Evolutionary conservation across 2,888 invertebrate species (phyloP), one percentile per base, ranked within the genome.

Genomic region (Leptothorax acervorum): DNA sequence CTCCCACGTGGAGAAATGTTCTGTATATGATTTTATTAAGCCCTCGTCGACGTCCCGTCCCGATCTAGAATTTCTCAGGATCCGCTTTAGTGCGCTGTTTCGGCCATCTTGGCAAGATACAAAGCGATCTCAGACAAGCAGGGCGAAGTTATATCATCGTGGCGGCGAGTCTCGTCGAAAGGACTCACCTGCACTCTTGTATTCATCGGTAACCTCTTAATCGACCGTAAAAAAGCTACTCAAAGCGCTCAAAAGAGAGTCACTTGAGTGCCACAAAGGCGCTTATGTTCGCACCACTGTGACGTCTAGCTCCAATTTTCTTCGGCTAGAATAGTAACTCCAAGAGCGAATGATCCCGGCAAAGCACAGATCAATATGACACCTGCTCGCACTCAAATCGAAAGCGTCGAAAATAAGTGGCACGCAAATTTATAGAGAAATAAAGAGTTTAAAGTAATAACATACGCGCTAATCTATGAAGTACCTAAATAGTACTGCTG

Each of bases 1-100:
- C 92, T 94, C 94, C 92, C 94, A 94, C 93, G 94, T 92, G 90
- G 90, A 91, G 91, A 92, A 94, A 92, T 90, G 93, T 93, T 87
- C 89, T 89, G 93, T 89, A 92, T 92, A 92, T 90, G 92, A 94
- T 94, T 94, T 93, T 91, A 93, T 94, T 92, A 93, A 91, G 57
- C 66, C 51, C 86, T 85, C 85, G 75, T 83, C 75, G 51, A 39
- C 35, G 57, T 45, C 23, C 39, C 48, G 28, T 53, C 18, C n/a
- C 57, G 82, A 66, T 45, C 31, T 39, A 31, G 66, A 12, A 63
- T 71, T 88, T 88, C 88, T 87, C 90, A 85, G 88, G 84, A 60
- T 42, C 23, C 75, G 53, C 31, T 66, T 65, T 62, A 51, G 12
- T 60, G 15, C 60, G 31, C 65, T 62, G 31, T 53, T 28, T 51